Percentiles rank a stretch among this genome's conserved stretches.
phyloP scores from a whole-genome alignment of 2,113 vertebrate species.

The Hemicordylus capensis region DNA sequence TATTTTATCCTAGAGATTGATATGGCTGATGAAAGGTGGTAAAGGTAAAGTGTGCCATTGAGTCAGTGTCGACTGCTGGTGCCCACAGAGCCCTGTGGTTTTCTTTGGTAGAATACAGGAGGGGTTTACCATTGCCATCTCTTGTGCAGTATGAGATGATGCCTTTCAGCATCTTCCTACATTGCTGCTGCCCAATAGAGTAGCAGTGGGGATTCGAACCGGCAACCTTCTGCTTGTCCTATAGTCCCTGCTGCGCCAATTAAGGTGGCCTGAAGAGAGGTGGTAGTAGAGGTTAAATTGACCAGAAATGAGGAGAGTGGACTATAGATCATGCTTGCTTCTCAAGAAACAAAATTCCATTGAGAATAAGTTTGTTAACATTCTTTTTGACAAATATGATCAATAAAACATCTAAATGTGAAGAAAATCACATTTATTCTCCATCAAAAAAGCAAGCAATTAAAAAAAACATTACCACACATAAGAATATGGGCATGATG shows the following conservation, averaged over 20 bases:
- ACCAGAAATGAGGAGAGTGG: constrained; percentile 13
- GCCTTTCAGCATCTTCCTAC: no score
- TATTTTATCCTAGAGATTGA: neutral
- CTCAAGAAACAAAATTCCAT: neutral
- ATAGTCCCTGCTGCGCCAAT: no score
- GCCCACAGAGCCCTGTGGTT: no score
- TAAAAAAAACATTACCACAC: neutral
- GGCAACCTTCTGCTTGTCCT: no score
- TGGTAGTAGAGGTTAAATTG: constrained; percentile 22
- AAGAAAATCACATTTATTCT: neutral
- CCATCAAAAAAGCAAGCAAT: neutral
- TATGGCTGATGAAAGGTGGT: neutral
- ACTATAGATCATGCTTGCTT: neutral
- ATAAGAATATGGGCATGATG: neutral
- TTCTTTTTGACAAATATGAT: neutral
- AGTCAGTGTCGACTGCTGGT: no score
- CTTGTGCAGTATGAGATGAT: no score
- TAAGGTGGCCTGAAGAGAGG: no score
- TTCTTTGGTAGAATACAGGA: no score
- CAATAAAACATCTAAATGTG: neutral
- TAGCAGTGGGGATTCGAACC: no score
- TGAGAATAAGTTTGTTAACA: neutral
- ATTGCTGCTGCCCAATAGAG: no score
- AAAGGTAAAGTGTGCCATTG: no score
- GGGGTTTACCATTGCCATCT: no score